phyloP scores from a whole-genome alignment of 2,888 invertebrate species.

The Tenthredo mesomela region DNA sequence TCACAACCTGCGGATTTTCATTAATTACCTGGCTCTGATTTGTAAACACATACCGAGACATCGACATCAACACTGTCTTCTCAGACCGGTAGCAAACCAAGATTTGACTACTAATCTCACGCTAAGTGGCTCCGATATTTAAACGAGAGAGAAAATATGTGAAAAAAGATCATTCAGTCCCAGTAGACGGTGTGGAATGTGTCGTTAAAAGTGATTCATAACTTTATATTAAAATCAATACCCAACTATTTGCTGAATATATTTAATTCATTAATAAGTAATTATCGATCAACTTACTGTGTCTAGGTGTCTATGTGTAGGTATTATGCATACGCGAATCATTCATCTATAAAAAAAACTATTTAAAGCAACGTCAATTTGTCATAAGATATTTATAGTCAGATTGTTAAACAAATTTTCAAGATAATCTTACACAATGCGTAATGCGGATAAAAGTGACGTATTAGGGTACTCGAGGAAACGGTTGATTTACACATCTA shows the following conservation, averaged over 20 bases:
- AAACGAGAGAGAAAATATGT: neutral
- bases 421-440: constrained; percentile 4
- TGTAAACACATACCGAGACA: neutral
- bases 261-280: neutral
- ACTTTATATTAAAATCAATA: neutral
- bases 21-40: neutral
- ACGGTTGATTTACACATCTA: neutral
- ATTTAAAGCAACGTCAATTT: constrained; percentile 7
- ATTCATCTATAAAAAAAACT: neutral
- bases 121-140: neutral
- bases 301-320: neutral
- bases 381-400: constrained; percentile 7
- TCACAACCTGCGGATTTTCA: neutral
- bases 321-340: neutral
- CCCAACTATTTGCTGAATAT: neutral
- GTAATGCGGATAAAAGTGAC: neutral
- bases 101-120: constrained; percentile 4
- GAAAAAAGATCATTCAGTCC: neutral
- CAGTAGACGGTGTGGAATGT: neutral
- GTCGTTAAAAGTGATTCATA: neutral
- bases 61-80: neutral
- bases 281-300: neutral
- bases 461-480: neutral
- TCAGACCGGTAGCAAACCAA: neutral
- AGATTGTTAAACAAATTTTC: constrained; percentile 23